Evolutionary conservation across 2,113 vertebrate species (phyloP).

Genomic region (Madoqua kirkii): DNA sequence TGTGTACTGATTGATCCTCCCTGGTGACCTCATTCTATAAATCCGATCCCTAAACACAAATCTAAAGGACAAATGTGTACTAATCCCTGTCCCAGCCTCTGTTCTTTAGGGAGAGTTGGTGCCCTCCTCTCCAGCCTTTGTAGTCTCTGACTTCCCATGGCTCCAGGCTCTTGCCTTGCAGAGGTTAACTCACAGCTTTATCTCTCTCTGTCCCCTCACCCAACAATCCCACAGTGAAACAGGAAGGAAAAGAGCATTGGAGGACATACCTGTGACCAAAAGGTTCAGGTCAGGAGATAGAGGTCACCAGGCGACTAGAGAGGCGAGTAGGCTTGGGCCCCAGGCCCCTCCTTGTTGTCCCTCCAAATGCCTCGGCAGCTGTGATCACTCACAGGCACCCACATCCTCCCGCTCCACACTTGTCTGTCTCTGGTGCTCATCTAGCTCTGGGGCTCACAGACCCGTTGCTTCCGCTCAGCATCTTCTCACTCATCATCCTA

Average conservation of each 20-base stretch:
- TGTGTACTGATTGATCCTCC: not conserved
- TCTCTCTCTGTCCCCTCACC: not conserved
- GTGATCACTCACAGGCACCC: not conserved
- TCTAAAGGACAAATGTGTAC: not conserved
- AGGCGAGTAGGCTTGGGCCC: not conserved
- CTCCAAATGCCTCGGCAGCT: fast-evolving
- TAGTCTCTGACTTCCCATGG: not conserved
- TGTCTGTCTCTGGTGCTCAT: not conserved
- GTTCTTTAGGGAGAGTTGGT: not conserved
- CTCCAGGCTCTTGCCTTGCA: not conserved
- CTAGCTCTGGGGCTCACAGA: not conserved
- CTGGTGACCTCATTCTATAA: not conserved
- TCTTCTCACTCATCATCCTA: not conserved
- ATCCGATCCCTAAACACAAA: not conserved
- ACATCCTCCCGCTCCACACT: fast-evolving
- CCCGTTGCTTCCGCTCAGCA: not conserved
- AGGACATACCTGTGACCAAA: not conserved
- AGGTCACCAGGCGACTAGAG: not conserved
- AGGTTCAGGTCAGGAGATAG: not conserved
- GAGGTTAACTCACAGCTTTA: not conserved
- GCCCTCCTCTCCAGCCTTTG: not conserved
- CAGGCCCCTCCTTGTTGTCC: not conserved
- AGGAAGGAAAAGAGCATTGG: not conserved
- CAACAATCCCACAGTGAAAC: not conserved
- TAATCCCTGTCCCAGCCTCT: not conserved